Evolutionary conservation across 2,797 vertebrate genomes (phyloP), one percentile per base, ranked within the genome.

Genomic region (Neosalanx taihuensis): DNA sequence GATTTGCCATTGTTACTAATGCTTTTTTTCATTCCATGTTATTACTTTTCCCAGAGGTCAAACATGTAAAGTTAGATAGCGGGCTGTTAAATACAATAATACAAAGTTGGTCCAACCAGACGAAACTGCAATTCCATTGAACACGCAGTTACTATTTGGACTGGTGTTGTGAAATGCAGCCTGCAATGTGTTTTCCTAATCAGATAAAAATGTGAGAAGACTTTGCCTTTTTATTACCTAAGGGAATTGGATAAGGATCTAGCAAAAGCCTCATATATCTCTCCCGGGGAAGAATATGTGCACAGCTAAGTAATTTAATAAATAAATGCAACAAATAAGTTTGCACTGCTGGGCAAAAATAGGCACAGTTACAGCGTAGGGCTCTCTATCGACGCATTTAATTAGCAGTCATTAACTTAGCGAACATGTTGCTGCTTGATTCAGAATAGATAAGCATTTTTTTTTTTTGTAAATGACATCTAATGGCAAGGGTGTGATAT

Each of bases 401-500:
- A 90, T 91, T 88, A 90, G 81, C 72, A 80, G 80, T 88, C 87
- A 88, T 88, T 91, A 90, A 80, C 79, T 75, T 78, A 78, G 78
- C 80, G 84, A 87, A 75, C 86, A 84, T 82, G 83, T 78, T 80
- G 84, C 87, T 84, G 83, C 79, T 73, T 83, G 85, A 90, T 84
- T 82, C 56, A n/a, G 61, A 76, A 80, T 64, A 81, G 79, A 83
- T 77, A 75, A 49, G 70, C 57, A 31, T 77, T 64, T 80, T 51
- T 26, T 26, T 26, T 26, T 57, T 76, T 17, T 49, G 46, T 73
- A 84, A 89, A 88, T 85, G 81, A 84, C 87, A 84, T 85, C 77
- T 88, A 90, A 87, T 90, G 81, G 79, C 81, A 83, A 83, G 85
- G 78, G 84, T 86, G 84, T 83, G 76, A 81, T 88, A 91, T 92